Conservation (phyloP, 2,888 invertebrate species). For the Subacronicta megacephala region DNA sequence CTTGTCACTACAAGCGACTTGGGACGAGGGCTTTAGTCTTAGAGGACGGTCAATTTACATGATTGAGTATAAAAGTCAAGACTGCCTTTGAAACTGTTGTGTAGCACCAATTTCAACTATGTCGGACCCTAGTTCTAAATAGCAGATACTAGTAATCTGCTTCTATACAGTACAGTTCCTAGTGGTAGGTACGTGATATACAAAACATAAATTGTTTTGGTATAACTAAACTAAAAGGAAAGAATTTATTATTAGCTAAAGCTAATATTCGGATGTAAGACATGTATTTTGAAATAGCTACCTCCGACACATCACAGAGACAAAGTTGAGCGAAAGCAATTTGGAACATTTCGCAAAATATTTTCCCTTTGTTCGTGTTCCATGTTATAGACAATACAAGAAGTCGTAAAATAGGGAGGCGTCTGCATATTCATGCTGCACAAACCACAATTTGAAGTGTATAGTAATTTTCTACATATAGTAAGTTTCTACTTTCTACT, state of each 20-base stretch:
- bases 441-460: conserved; percentile 19
- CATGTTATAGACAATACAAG: conserved; percentile 46
- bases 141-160: not conserved
- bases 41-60: conserved; percentile 66
- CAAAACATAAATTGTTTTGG: not conserved
- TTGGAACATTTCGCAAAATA: conserved; percentile 43
- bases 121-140: conserved; percentile 11
- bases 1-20: conserved; percentile 79
- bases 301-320: conserved; percentile 44
- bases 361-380: conserved; percentile 43
- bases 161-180: too few species aligned
- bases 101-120: conserved; percentile 12
- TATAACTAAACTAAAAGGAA: conserved; percentile 9
- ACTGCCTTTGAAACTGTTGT: conserved; percentile 38
- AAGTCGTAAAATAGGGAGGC: conserved; percentile 32
- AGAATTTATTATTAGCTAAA: too few species aligned
- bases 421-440: conserved; percentile 29
- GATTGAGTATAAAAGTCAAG: conserved; percentile 70
- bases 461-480: conserved; percentile 24
- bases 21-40: conserved; percentile 67
- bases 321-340: conserved; percentile 39
- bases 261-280: not conserved
- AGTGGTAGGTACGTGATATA: too few species aligned
- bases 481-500: too few species aligned
- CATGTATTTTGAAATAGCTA: conserved; percentile 10